Evolutionary conservation across 2,113 vertebrate species (phyloP), one percentile per base, ranked within the genome.

Genomic region (Rhinogobius similis): DNA sequence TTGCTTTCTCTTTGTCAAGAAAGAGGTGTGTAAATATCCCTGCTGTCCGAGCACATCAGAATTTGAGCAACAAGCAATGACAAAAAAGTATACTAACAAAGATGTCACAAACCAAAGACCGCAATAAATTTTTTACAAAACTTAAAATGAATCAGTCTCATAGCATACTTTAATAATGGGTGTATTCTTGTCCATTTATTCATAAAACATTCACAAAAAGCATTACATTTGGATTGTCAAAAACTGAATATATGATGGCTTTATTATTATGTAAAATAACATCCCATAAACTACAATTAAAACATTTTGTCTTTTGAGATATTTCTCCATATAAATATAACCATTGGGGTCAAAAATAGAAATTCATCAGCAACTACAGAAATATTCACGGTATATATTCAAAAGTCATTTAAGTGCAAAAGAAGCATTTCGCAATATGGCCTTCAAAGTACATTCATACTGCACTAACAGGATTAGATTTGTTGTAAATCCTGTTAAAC

Each of bases 1-100:
- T 91, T 1, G 92, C 91, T 8, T 79, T 92, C 24, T 89, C 84
- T 11, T 82, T 92, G 23, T 90, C 90, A 0, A 81, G 84, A 36
- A 87, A 80, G 70, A 87, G 65, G 59, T 10, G 39, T 0, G 83
- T 92, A 46, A 59, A 13, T 58, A 29, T 92, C 24, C 90, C 90
- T 1, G 29, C 83, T 0, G 68, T 92, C 58, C 79, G 73, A 38
- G 76, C 67, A 63, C 70, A 76, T 79, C 77, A 0, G 78, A 74
- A 11, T 32, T 56, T 24, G 78, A 86, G 63, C 63, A 52, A 24
- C 68, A 32, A 53, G 66, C 48, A 0, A 3, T 73, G 1, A 7
- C 56, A 1, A 27, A 44, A 41, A 14, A 21, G 82, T 87, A 48
- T 80, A 89, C 24, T 79, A 84, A 43, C 4, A 44, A 7, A 8